These are phyloP conservation scores for Busseola fusca DNA, from an alignment of 2,888 invertebrate species.

Conservation along the genomic window DNA sequence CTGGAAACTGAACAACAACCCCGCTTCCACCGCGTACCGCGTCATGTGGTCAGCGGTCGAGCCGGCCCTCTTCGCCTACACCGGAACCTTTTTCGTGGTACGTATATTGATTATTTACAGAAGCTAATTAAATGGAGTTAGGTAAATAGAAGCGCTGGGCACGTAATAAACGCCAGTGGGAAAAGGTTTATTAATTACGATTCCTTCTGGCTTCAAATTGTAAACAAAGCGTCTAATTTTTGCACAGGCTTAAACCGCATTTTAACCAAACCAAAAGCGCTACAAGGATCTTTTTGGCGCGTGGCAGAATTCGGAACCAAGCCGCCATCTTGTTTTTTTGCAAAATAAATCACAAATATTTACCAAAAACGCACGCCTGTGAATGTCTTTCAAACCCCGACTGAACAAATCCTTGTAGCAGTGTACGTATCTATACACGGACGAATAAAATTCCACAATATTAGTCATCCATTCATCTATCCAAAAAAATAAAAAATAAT, in stretches of 20 bases:
- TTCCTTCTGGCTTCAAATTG: not conserved
- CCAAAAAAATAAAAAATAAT: too few species aligned
- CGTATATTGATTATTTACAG: conserved; percentile 44
- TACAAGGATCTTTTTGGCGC: not conserved
- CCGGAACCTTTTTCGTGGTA: conserved; percentile 84
- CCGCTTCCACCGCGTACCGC: conserved; percentile 81
- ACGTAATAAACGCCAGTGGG: not conserved
- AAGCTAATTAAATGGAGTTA: conserved; percentile 11
- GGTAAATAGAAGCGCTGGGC: not conserved
- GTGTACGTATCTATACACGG: too few species aligned
- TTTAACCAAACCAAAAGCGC: not conserved
- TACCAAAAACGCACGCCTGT: not conserved
- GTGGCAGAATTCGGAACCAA: not conserved
- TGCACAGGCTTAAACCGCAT: not conserved
- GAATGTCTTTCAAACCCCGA: not conserved
- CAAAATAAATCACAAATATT: not conserved
- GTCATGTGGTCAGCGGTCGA: conserved; percentile 82
- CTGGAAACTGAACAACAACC: conserved; percentile 82
- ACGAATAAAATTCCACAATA: too few species aligned
- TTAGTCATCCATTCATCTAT: too few species aligned
- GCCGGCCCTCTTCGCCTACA: conserved; percentile 81
- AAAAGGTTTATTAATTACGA: not conserved
- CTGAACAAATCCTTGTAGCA: not conserved
- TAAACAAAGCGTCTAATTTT: not conserved
- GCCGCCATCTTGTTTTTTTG: not conserved